Evolutionary conservation across 2,888 invertebrate genomes (phyloP), one percentile per base, ranked within the genome.

Genomic region (Gandaritis pyraliata): DNA sequence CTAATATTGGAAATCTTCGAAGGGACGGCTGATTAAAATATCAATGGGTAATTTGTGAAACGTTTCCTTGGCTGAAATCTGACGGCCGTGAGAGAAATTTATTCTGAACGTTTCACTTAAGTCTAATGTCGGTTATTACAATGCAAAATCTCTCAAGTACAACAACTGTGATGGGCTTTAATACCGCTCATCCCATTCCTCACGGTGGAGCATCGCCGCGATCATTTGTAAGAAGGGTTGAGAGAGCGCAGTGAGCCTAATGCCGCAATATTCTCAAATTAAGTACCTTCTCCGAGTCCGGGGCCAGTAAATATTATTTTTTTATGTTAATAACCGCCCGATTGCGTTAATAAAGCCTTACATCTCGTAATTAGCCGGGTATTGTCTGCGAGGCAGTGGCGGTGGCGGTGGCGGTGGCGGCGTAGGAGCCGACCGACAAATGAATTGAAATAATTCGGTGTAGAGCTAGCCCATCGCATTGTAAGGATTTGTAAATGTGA

Each of bases 291-390:
- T 69, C 76, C 79, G 75, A 78, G 81, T 75, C 78, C 67, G 82
- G 79, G 83, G 77, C 80, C 81, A 77, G 90, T 90, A 90, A 90
- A 91, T 90, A 92, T 90, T 90, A 90, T 91, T 92, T 92, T 92
- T 92, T 92, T 91, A 91, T 92, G 91, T 90, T 91, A 91, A 91
- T 91, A 82, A 87, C 86, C 82, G 75, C 81, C 86, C 86, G 87
- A 90, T 90, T 88, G 90, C 87, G 90, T 88, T 91, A 90, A 91
- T 92, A 90, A 91, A 91, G 88, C 87, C 88, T 88, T 89, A 90
- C 89, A 89, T 89, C 86, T 86, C 82, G 86, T 90, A 91, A 91
- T 91, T 91, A 90, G 87, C 73, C 74, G 75, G 69, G 82, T 81
- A 86, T 88, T 89, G 88, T 89, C 87, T 88, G 80, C 72, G 73